A percentile compares a stretch with the other conserved stretches of the same genome.
These are phyloP conservation scores for Anoplius nigerrimus DNA, from an alignment of 2,888 invertebrate species.

Conservation along the genomic window DNA sequence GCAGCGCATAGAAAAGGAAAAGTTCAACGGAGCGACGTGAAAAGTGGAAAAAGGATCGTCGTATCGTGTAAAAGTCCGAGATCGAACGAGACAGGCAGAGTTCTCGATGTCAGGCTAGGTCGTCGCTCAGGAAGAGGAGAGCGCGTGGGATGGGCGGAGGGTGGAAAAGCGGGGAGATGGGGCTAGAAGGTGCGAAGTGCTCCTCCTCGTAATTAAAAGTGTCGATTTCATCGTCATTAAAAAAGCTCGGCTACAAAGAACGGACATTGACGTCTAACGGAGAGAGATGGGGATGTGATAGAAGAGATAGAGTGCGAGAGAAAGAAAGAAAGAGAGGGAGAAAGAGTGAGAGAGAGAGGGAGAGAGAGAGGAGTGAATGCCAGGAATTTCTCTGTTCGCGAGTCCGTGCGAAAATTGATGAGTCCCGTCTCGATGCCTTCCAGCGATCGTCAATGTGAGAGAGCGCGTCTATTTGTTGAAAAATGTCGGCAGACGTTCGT, in stretches of 20 bases:
- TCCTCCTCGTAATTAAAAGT: constrained; percentile 67
- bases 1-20: constrained; percentile 7
- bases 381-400: constrained; percentile 36
- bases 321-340: constrained; percentile 1
- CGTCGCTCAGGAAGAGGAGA: constrained; percentile 29
- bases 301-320: not conserved
- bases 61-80: constrained; percentile 36
- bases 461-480: not conserved
- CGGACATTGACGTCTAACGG: constrained; percentile 33
- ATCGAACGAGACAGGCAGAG: constrained; percentile 50
- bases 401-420: constrained; percentile 62
- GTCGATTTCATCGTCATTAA: constrained; percentile 65
- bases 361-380: not conserved
- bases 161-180: not conserved
- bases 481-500: too few relatives aligned
- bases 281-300: not conserved
- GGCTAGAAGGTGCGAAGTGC: constrained; percentile 4
- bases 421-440: constrained; percentile 56
- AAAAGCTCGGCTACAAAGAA: constrained; percentile 53
- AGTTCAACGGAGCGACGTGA: constrained; percentile 11
- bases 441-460: constrained; percentile 48
- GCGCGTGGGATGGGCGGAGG: constrained; percentile 5
- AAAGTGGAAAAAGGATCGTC: too few relatives aligned
- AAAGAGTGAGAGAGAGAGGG: constrained; percentile 7
- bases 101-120: constrained; percentile 21